phyloP scores from a whole-genome alignment of 1,140 invertebrate genomes.

The Zaprionus vittiger region DNA sequence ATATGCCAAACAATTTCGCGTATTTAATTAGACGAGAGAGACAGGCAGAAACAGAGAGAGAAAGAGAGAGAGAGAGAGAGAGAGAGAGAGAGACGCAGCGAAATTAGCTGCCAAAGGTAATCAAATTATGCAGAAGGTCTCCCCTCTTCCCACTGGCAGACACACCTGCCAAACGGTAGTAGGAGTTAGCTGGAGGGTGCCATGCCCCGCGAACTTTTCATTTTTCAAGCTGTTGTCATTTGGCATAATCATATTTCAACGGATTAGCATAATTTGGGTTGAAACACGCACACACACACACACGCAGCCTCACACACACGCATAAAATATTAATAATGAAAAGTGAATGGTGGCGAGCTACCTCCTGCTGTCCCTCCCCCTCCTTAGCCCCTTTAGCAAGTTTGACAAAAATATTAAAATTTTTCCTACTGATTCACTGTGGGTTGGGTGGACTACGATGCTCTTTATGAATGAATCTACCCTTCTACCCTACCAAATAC shows the following conservation, averaged over 20 bases:
- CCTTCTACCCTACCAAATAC: constrained; percentile 4
- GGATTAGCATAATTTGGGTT: constrained; percentile 78
- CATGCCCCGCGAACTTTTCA: constrained; percentile 39
- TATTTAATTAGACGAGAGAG: constrained; percentile 68
- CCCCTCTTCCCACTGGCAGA: constrained; percentile 21
- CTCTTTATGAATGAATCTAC: neutral
- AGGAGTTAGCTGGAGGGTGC: neutral
- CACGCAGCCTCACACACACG: constrained; percentile 38
- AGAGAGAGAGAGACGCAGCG: constrained; percentile 4
- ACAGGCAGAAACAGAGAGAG: neutral
- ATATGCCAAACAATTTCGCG: constrained; percentile 15
- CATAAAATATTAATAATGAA: constrained; percentile 79
- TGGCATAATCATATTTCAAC: constrained; percentile 83
- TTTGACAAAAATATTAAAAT: constrained; percentile 69
- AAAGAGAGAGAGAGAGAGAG: neutral
- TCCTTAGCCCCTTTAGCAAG: neutral
- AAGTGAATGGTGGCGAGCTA: constrained; percentile 69
- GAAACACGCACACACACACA: constrained; percentile 29
- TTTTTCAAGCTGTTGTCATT: constrained; percentile 76
- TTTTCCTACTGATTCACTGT: constrained; percentile 63
- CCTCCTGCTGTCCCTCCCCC: constrained; percentile 28
- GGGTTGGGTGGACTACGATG: neutral
- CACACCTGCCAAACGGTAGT: constrained; percentile 28
- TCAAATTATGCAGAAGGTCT: constrained; percentile 71
- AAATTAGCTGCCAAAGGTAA: constrained; percentile 77